Evolutionary conservation across 2,888 invertebrate genomes (phyloP), one percentile per base, ranked within the genome.

Genomic region (Oconnorella tubifera): DNA sequence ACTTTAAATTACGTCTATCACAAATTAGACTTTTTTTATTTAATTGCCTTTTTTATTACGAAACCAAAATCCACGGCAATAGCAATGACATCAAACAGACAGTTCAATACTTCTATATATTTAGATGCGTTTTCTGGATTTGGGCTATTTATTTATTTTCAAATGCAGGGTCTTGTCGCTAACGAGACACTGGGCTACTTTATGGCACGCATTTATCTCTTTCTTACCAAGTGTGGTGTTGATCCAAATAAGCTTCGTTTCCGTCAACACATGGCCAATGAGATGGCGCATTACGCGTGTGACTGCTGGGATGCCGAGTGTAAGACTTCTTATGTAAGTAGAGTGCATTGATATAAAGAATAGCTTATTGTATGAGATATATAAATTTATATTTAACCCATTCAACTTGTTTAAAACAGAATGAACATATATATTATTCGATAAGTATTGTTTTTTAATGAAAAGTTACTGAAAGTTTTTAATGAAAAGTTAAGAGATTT

Each of bases 301-400:
- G 99, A 99, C 81, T 99, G 99, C 80, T 99, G 99, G 99, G 99
- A 99, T 85, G 98, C 98, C 0, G 99, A 99, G 82, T 92, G 92
- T 78, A 86, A 96, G 29, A 96, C 98, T 1, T 95, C 96, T 63
- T 96, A 95, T 82, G 89, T 88, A 83, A 85, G 86, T 83, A 2
- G 23, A n/a, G n/a, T n/a, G n/a, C n/a, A n/a, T n/a, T n/a, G n/a
- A n/a, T n/a, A n/a, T n/a, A n/a, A n/a, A n/a, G n/a, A n/a, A n/a
- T n/a, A n/a, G n/a, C n/a, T n/a, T n/a, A n/a, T n/a, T n/a, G n/a
- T n/a, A n/a, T n/a, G n/a, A n/a, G n/a, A n/a, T n/a, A n/a, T n/a
- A n/a, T n/a, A n/a, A n/a, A n/a, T n/a, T n/a, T n/a, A n/a, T n/a
- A n/a, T n/a, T n/a, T n/a, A n/a, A n/a, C n/a, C n/a, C n/a, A n/a